Percentiles rank a stretch among this genome's conserved stretches.
These are phyloP conservation scores for Phylloscopus whistleri DNA, from an alignment of 2,113 vertebrate species.

Conservation along the genomic window DNA sequence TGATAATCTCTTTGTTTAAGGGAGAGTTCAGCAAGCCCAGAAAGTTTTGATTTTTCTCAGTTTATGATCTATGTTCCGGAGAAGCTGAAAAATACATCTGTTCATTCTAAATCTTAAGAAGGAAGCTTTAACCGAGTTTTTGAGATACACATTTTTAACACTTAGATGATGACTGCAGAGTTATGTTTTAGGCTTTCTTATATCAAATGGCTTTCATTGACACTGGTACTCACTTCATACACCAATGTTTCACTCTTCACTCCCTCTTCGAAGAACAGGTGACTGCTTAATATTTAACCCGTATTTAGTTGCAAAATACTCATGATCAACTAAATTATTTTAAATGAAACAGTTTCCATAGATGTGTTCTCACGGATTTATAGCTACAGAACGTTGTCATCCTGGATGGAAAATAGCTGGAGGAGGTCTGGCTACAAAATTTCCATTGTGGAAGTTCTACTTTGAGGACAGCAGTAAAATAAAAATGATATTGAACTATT, in stretches of 20 bases:
- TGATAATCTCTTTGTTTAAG: neutral
- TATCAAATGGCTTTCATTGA: neutral
- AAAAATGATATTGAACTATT: neutral
- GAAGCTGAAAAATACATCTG: neutral
- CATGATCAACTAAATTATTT: neutral
- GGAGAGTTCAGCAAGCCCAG: neutral
- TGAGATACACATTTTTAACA: neutral
- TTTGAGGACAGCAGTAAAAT: neutral
- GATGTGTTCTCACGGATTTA: neutral
- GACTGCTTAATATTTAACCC: neutral
- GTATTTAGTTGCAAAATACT: neutral
- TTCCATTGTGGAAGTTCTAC: neutral
- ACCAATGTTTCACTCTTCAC: neutral
- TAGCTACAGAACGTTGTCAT: neutral
- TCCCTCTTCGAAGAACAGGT: neutral
- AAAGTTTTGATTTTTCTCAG: slow-evolving; percentile 14
- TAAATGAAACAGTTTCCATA: neutral
- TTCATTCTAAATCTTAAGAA: neutral
- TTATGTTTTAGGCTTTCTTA: neutral
- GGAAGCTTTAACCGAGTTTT: neutral
- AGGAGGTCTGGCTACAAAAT: neutral
- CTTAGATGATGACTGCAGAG: neutral
- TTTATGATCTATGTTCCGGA: neutral
- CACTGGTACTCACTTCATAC: neutral
- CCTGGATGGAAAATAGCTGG: neutral